Evolutionary conservation across 2,888 invertebrate genomes (phyloP).

Genomic region (Alentia gelatinosa): DNA sequence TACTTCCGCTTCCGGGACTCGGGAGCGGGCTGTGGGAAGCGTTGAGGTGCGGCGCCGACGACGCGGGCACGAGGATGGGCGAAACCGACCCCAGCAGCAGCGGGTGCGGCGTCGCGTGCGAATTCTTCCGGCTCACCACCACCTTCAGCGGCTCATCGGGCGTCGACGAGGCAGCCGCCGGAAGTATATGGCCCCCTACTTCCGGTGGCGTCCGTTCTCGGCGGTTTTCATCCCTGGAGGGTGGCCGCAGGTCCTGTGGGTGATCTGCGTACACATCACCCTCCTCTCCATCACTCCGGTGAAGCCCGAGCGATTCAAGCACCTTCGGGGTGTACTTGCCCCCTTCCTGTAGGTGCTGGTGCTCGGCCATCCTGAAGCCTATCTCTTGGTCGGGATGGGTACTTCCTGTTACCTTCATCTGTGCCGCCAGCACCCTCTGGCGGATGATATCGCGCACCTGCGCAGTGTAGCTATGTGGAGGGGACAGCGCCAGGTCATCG

Average conservation of each 20-base stretch:
- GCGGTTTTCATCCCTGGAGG: neutral
- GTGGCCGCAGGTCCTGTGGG: neutral
- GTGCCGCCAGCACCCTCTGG: conserved; percentile 61
- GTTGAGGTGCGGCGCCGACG: neutral
- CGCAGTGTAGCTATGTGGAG: conserved; percentile 66
- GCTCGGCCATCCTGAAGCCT: neutral
- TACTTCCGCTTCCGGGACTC: neutral
- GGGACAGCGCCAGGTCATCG: conserved; percentile 63
- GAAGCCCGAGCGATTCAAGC: neutral
- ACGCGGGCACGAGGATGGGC: neutral
- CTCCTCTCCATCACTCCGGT: conserved; percentile 27
- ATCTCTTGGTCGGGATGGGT: neutral
- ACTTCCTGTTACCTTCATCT: neutral
- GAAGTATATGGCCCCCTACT: too few species aligned
- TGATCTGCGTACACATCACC: neutral
- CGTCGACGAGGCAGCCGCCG: neutral
- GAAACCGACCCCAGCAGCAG: neutral
- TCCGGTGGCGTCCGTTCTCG: neutral
- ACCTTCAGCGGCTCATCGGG: neutral
- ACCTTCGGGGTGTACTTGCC: neutral
- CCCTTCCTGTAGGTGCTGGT: neutral
- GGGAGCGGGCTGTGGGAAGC: conserved; percentile 19
- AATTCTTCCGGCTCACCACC: neutral
- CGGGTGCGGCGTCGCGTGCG: neutral
- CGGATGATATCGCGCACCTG: conserved; percentile 66